These are phyloP conservation scores for Cynocephalus volans DNA, from an alignment of 2,113 vertebrate genomes.

Conservation along the genomic window DNA sequence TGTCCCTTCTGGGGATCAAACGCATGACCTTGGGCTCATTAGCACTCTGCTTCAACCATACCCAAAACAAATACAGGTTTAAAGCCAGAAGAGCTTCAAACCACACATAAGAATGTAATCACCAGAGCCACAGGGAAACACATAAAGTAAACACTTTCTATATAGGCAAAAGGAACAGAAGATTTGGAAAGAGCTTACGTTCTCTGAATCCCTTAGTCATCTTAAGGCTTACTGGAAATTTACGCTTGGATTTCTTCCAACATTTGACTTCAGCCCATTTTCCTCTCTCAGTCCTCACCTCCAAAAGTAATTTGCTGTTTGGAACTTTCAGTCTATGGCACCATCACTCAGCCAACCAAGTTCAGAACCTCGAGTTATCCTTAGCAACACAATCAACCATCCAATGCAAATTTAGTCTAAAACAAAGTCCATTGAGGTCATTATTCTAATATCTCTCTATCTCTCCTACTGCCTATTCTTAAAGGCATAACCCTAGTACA, in stretches of 20 bases:
- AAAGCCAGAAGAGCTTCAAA: slow-evolving; percentile 74
- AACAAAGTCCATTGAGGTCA: background rate
- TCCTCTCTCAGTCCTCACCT: background rate
- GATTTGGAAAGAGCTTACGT: slow-evolving; percentile 69
- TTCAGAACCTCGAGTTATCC: slow-evolving; percentile 36
- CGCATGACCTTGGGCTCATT: slow-evolving; percentile 70
- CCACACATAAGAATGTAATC: slow-evolving; percentile 82
- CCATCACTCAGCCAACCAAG: background rate
- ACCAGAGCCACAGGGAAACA: slow-evolving; percentile 73
- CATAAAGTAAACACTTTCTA: slow-evolving; percentile 79
- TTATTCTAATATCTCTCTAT: no score
- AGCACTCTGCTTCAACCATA: slow-evolving; percentile 71
- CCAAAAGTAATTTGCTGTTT: slow-evolving; percentile 46
- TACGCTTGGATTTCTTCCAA: slow-evolving; percentile 69
- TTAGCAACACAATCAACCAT: slow-evolving; percentile 1
- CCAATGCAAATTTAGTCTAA: background rate
- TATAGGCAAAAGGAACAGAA: slow-evolving; percentile 71
- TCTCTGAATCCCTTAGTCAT: slow-evolving; percentile 77
- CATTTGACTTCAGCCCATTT: slow-evolving; percentile 66
- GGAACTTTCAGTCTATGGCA: background rate
- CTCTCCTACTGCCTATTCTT: no score
- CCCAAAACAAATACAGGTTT: slow-evolving; percentile 77
- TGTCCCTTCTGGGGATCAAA: slow-evolving; percentile 74
- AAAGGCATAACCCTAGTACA: background rate
- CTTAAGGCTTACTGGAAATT: slow-evolving; percentile 78